A percentile compares a stretch with the other conserved stretches of the same genome.
Evolutionary conservation across 2,888 invertebrate genomes (phyloP).

Genomic region (Limenitis camilla): DNA sequence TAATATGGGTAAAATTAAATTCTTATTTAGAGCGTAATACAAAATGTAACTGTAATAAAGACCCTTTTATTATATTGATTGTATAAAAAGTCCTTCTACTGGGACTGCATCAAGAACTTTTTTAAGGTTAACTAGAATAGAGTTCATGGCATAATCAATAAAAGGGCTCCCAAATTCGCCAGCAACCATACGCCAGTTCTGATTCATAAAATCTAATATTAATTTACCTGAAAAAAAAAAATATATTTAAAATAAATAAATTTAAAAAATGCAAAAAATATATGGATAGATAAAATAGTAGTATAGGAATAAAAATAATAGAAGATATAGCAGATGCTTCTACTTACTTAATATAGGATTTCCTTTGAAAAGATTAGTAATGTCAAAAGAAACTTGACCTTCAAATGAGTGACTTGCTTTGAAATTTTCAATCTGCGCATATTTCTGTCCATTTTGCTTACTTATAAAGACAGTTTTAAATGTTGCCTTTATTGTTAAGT

Average conservation of each 20-base stretch:
- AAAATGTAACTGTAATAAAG: too few relatives aligned
- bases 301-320: too few relatives aligned
- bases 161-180: conserved; percentile 53
- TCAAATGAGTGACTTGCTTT: conserved; percentile 39
- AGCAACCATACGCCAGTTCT: conserved; percentile 48
- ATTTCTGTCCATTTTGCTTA: conserved; percentile 28
- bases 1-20: too few relatives aligned
- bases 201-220: conserved; percentile 48
- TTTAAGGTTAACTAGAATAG: conserved; percentile 37
- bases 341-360: conserved; percentile 50
- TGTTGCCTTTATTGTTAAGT: conserved; percentile 35
- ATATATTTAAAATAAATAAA: background rate
- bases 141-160: conserved; percentile 39
- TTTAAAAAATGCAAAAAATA: too few relatives aligned
- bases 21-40: too few relatives aligned
- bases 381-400: conserved; percentile 42
- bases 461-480: conserved; percentile 32
- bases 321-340: background rate
- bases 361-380: conserved; percentile 48
- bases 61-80: too few relatives aligned
- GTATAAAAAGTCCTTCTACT: conserved; percentile 27
- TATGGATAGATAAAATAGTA: too few relatives aligned
- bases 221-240: conserved; percentile 36
- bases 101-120: conserved; percentile 38
- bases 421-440: conserved; percentile 35